Conservation (phyloP, 2,113 vertebrate genomes). For the Siphamia tubifer region DNA sequence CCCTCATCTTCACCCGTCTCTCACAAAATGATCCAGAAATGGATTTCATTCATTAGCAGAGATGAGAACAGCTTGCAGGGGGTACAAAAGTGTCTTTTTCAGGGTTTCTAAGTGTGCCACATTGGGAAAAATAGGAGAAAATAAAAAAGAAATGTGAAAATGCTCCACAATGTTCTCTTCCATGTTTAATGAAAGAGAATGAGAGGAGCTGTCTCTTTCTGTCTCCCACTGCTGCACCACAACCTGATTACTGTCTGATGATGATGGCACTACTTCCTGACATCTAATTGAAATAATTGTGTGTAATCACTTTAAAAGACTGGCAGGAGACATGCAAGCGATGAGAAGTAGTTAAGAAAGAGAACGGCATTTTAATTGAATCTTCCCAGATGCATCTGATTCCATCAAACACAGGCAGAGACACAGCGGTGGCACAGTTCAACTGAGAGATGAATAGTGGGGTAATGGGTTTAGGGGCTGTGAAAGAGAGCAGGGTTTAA, state of each 20-base stretch:
- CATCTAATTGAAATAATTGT: conserved; percentile 74
- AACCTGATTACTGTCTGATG: conserved; percentile 69
- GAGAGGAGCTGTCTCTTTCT: conserved; percentile 49
- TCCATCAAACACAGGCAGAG: conserved; percentile 52
- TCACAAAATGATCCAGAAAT: conserved; percentile 50
- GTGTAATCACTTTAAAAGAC: conserved; percentile 75
- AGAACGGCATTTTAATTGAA: conserved; percentile 70
- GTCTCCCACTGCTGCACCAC: conserved; percentile 57
- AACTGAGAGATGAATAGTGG: conserved; percentile 56
- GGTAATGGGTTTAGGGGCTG: conserved; percentile 58
- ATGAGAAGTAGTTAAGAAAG: conserved; percentile 65
- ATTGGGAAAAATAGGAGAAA: conserved; percentile 20
- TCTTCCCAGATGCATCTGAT: conserved; percentile 61
- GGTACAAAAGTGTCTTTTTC: conserved; percentile 17
- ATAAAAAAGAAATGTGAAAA: conserved; percentile 8
- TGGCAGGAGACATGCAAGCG: conserved; percentile 66
- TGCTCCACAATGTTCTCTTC: conserved; percentile 24
- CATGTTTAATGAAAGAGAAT: conserved; percentile 60
- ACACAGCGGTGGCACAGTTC: conserved; percentile 33
- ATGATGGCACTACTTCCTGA: conserved; percentile 68
- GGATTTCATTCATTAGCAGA: conserved; percentile 57
- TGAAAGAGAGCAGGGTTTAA: conserved; percentile 58
- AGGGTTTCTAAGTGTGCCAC: conserved; percentile 26
- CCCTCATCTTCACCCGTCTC: conserved; percentile 31
- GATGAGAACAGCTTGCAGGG: conserved; percentile 46